Conservation (phyloP, 2,888 invertebrate species). For the Lacanobia wlatinum region DNA sequence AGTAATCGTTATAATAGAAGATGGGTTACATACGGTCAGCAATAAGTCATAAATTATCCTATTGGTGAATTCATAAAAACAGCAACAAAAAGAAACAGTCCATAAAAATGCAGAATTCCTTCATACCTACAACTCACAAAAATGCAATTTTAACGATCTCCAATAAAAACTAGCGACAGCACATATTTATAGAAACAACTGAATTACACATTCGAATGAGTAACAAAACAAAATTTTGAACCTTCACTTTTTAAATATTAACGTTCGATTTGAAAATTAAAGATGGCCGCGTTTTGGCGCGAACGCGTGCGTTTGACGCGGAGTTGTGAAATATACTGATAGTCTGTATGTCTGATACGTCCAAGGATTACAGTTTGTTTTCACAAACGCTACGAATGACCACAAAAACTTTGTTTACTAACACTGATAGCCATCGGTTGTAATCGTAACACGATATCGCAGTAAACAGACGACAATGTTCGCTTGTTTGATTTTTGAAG, state of each 20-base stretch:
- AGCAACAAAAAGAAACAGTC: neutral
- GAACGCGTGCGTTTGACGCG: constrained; percentile 42
- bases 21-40: no score
- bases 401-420: constrained; percentile 45
- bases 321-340: constrained; percentile 29
- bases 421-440: constrained; percentile 21
- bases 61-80: no score
- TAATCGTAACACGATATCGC: neutral
- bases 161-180: neutral
- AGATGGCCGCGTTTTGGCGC: constrained; percentile 37
- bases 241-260: constrained; percentile 34
- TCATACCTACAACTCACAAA: constrained; percentile 12
- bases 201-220: neutral
- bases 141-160: constrained; percentile 21
- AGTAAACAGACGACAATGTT: constrained; percentile 9
- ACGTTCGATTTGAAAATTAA: constrained; percentile 31
- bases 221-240: constrained; percentile 4
- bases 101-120: neutral
- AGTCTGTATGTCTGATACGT: constrained; percentile 23
- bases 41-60: no score
- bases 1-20: no score
- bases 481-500: neutral
- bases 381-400: constrained; percentile 16
- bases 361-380: constrained; percentile 32
- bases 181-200: neutral